Percentiles rank a stretch among this genome's conserved stretches.
phyloP scores from a whole-genome alignment of 2,888 invertebrate genomes.

The Tetheella fluctuosa region DNA sequence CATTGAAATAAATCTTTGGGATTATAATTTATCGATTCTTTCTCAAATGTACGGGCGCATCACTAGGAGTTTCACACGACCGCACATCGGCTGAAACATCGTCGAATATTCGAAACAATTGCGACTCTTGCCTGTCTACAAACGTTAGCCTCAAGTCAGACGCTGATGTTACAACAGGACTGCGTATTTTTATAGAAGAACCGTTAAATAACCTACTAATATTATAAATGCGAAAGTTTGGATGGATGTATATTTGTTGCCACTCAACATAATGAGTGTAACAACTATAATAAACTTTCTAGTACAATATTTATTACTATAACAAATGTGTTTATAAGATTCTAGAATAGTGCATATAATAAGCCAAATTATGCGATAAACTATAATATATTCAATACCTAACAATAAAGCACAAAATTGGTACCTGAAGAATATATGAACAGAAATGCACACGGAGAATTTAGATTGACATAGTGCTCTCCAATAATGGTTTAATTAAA shows the following conservation, averaged over 20 bases:
- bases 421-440: not conserved
- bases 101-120: slow-evolving; percentile 28
- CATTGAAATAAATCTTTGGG: too few species aligned
- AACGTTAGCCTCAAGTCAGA: not conserved
- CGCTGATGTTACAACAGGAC: not conserved
- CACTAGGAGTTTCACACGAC: slow-evolving; percentile 32
- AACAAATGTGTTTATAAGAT: too few species aligned
- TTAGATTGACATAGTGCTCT: slow-evolving; percentile 6
- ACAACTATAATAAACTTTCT: too few species aligned
- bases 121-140: slow-evolving; percentile 18
- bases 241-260: too few species aligned
- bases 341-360: not conserved
- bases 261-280: too few species aligned
- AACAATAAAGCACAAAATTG: not conserved
- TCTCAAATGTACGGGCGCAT: not conserved
- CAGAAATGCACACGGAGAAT: not conserved
- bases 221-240: too few species aligned
- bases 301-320: too few species aligned
- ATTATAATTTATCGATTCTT: not conserved
- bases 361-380: not conserved
- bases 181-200: not conserved
- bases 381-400: not conserved
- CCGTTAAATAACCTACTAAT: too few species aligned
- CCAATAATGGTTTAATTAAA: slow-evolving; percentile 1
- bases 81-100: slow-evolving; percentile 29